phyloP scores from a whole-genome alignment of 2,797 vertebrate species.

The Propithecus deckenii region DNA sequence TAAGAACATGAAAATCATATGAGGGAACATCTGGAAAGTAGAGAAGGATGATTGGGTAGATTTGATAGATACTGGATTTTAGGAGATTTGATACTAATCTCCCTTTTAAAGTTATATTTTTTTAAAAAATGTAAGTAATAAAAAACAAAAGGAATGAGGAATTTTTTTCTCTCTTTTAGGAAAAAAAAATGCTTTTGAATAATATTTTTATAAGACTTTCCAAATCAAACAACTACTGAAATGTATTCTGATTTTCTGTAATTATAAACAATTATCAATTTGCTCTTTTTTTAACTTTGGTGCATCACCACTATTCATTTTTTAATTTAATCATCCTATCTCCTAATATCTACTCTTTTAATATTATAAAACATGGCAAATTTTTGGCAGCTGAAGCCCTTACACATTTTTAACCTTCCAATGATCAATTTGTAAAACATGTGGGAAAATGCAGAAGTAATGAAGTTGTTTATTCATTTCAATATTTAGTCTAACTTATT shows the following conservation, averaged over 20 bases:
- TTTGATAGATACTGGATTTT: slow-evolving; percentile 17
- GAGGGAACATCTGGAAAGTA: slow-evolving; percentile 20
- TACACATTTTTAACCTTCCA: background rate
- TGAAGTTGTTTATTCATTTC: slow-evolving; percentile 5
- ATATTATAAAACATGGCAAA: slow-evolving; percentile 6
- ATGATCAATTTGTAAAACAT: slow-evolving; percentile 43
- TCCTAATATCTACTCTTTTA: slow-evolving; percentile 18
- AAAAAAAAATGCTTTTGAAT: background rate
- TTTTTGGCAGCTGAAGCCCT: background rate
- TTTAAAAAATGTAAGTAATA: background rate
- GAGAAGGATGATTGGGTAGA: background rate
- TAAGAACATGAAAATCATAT: slow-evolving; percentile 22
- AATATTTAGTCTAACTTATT: background rate
- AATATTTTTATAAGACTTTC: slow-evolving; percentile 34
- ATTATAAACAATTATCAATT: slow-evolving; percentile 34
- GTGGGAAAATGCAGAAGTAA: slow-evolving; percentile 11
- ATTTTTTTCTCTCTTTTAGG: background rate
- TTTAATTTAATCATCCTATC: slow-evolving; percentile 7
- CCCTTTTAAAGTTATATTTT: background rate
- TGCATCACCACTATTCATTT: background rate
- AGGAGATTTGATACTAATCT: background rate
- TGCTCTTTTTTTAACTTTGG: background rate
- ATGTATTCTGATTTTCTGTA: slow-evolving; percentile 44
- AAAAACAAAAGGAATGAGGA: background rate
- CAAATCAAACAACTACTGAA: slow-evolving; percentile 22